These are phyloP conservation scores for Brienomyrus longianalis DNA, from an alignment of 2,113 vertebrate genomes.

Conservation along the genomic window DNA sequence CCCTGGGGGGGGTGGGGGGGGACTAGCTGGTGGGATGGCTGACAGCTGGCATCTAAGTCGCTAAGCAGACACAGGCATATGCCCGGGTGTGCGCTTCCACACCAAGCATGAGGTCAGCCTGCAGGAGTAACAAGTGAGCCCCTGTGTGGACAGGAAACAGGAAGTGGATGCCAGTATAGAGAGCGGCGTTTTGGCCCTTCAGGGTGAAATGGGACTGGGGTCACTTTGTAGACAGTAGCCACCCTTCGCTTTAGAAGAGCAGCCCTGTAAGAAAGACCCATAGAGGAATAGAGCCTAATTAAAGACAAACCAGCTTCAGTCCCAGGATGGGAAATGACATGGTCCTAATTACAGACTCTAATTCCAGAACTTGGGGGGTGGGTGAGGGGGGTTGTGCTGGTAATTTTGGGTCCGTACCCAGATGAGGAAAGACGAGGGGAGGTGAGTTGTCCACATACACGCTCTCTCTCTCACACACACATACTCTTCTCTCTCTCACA, in stretches of 20 bases:
- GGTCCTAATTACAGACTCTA: conserved; percentile 45
- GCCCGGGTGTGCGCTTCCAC: no score
- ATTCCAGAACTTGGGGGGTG: conserved; percentile 23
- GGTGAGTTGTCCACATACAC: not conserved
- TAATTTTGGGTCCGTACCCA: conserved; percentile 36
- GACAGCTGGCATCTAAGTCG: not conserved
- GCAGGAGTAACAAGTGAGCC: conserved; percentile 18
- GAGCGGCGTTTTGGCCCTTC: not conserved
- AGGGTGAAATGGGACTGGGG: not conserved
- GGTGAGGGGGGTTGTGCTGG: conserved; percentile 36
- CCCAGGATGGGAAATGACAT: conserved; percentile 48
- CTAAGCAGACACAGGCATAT: not conserved
- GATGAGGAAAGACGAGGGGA: conserved; percentile 26
- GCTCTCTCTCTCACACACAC: not conserved
- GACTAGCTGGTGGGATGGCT: not conserved
- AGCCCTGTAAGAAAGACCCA: not conserved
- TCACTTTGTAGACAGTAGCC: not conserved
- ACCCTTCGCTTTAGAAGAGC: conserved; percentile 14
- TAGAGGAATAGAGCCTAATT: conserved; percentile 52
- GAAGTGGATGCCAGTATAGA: not conserved
- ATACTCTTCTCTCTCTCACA: not conserved
- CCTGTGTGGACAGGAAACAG: conserved; percentile 22
- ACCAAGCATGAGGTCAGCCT: not conserved
- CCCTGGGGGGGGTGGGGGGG: not conserved
- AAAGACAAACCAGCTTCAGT: conserved; percentile 45